Percentiles rank a stretch among this genome's conserved stretches.
These are phyloP conservation scores for Seira ritae DNA, from an alignment of 2,888 invertebrate genomes.

Conservation along the genomic window DNA sequence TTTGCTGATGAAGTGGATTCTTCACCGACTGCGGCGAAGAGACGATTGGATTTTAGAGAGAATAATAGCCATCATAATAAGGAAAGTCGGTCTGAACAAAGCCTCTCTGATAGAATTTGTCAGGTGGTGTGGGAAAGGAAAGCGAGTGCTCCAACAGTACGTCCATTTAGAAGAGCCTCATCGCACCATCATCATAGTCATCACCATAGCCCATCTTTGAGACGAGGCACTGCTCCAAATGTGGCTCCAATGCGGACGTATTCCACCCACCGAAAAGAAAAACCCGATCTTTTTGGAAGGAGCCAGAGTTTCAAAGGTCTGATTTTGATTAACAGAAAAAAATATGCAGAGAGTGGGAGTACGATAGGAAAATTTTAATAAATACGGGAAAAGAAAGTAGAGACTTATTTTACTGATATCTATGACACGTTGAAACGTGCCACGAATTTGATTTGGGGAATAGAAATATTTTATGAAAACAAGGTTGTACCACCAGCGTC, in stretches of 20 bases:
- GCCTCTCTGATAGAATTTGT: constrained; percentile 58
- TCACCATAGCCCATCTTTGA: constrained; percentile 23
- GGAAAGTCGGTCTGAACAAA: constrained; percentile 32
- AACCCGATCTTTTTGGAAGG: constrained; percentile 47
- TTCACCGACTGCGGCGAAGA: neutral
- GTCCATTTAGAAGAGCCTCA: constrained; percentile 4
- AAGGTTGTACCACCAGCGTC: no score
- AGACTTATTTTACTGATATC: no score
- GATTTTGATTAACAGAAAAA: constrained; percentile 21
- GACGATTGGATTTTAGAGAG: neutral
- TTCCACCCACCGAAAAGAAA: constrained; percentile 25
- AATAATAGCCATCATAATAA: constrained; percentile 12
- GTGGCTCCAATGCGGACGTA: constrained; percentile 32
- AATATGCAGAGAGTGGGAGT: neutral
- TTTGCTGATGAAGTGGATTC: neutral
- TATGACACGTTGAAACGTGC: no score
- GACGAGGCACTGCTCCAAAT: constrained; percentile 51
- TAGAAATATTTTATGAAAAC: no score
- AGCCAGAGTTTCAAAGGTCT: constrained; percentile 67
- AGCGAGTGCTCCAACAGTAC: constrained; percentile 45
- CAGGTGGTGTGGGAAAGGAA: constrained; percentile 61
- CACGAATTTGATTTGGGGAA: no score
- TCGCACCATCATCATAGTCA: neutral
- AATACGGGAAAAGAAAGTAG: no score
- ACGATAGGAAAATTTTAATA: neutral